phyloP scores from a whole-genome alignment of 2,888 invertebrate species.

The Ctena decussata region DNA sequence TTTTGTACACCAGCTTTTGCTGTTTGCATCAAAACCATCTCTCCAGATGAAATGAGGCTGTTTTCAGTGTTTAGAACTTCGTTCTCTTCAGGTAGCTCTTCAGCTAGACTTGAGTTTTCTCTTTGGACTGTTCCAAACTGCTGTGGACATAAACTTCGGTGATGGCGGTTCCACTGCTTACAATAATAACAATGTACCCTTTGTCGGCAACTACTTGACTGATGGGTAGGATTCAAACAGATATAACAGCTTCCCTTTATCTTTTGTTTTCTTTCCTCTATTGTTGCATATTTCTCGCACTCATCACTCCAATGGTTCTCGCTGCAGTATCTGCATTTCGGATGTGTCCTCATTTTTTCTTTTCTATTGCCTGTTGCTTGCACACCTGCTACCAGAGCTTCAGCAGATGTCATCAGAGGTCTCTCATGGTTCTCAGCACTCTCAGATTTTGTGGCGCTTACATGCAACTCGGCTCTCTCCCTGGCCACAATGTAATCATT shows the following conservation, averaged over 20 bases:
- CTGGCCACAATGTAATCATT: background rate
- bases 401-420: background rate
- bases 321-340: constrained; percentile 1
- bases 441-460: background rate
- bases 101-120: background rate
- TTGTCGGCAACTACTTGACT: background rate
- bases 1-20: too few relatives aligned
- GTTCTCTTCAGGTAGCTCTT: background rate
- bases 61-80: constrained; percentile 11
- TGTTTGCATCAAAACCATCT: constrained; percentile 35
- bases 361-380: too few relatives aligned
- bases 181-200: background rate
- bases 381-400: background rate
- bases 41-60: constrained; percentile 29
- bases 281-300: background rate
- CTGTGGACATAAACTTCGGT: too few relatives aligned
- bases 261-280: background rate
- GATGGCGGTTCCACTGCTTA: too few relatives aligned
- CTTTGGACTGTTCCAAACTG: too few relatives aligned
- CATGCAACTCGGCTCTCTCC: background rate
- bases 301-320: constrained; percentile 16
- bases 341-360: background rate
- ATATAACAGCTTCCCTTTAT: background rate
- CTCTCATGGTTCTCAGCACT: background rate
- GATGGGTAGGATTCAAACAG: background rate